Evolutionary conservation across 92 coral and sea anemone species (phyloP).

Genomic region (Paragorgia papillata): DNA sequence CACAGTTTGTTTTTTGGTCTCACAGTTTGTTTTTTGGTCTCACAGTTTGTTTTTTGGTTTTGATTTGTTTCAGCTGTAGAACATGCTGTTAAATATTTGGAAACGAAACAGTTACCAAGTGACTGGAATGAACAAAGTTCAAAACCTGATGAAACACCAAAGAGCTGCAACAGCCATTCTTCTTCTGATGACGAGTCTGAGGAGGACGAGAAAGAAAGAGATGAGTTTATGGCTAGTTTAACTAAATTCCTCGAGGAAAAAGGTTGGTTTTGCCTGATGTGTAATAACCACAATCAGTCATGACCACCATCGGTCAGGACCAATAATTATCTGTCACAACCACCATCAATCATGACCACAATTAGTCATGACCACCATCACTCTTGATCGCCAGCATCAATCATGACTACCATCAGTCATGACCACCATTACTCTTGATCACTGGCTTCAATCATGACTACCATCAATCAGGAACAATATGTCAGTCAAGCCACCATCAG

Average conservation of each 20-base stretch:
- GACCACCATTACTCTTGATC: too few species aligned
- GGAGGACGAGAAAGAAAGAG: slow-evolving; percentile 68
- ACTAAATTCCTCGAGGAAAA: slow-evolving; percentile 79
- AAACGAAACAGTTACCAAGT: slow-evolving; percentile 81
- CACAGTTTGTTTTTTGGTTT: too few species aligned
- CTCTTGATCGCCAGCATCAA: too few species aligned
- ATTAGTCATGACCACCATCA: too few species aligned
- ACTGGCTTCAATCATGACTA: too few species aligned
- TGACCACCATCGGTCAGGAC: neutral
- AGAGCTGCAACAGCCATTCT: slow-evolving; percentile 25
- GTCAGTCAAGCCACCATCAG: too few species aligned
- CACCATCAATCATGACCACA: too few species aligned
- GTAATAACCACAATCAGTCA: neutral
- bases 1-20: too few species aligned
- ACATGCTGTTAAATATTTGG: slow-evolving; percentile 79
- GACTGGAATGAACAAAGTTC: slow-evolving; percentile 69
- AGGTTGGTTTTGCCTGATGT: slow-evolving; percentile 50
- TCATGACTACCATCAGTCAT: too few species aligned
- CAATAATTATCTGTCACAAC: too few species aligned
- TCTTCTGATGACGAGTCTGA: slow-evolving; percentile 67
- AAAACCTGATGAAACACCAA: slow-evolving; percentile 18
- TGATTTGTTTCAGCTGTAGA: slow-evolving; percentile 65
- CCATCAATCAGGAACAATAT: too few species aligned
- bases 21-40: too few species aligned
- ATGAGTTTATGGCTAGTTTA: slow-evolving; percentile 66